Evolutionary conservation across 2,888 invertebrate species (phyloP).

Genomic region (Himalopsyche japonica): DNA sequence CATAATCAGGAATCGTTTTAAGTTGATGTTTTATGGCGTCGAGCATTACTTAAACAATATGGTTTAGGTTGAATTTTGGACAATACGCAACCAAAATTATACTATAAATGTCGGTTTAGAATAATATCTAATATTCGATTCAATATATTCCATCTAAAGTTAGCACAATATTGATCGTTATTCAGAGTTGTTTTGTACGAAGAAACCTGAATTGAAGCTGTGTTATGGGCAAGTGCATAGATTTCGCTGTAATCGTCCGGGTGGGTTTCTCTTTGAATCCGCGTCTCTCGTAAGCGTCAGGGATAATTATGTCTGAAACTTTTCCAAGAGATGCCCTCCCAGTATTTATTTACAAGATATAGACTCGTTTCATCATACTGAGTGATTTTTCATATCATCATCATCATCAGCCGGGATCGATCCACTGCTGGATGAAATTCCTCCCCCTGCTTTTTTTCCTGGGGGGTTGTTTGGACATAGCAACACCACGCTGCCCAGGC

Average conservation of each 20-base stretch:
- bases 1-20: too few relatives aligned
- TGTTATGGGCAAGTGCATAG: neutral
- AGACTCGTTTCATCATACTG: neutral
- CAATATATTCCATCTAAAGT: neutral
- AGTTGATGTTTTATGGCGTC: too few relatives aligned
- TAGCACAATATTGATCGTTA: neutral
- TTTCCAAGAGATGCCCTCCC: slow-evolving; percentile 18
- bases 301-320: slow-evolving; percentile 39
- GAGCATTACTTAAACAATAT: too few relatives aligned
- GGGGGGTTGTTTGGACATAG: too few relatives aligned
- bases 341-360: neutral
- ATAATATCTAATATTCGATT: too few relatives aligned
- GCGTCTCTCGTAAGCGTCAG: slow-evolving; percentile 4
- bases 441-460: too few relatives aligned
- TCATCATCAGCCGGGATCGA: too few relatives aligned
- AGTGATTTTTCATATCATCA: neutral
- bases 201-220: neutral
- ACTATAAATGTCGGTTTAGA: too few relatives aligned
- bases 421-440: too few relatives aligned
- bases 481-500: too few relatives aligned
- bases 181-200: neutral
- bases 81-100: too few relatives aligned
- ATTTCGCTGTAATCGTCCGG: slow-evolving; percentile 12
- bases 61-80: too few relatives aligned
- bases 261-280: slow-evolving; percentile 28